Conservation (phyloP, 2,888 invertebrate genomes). For the Lasioglossum lativentre region DNA sequence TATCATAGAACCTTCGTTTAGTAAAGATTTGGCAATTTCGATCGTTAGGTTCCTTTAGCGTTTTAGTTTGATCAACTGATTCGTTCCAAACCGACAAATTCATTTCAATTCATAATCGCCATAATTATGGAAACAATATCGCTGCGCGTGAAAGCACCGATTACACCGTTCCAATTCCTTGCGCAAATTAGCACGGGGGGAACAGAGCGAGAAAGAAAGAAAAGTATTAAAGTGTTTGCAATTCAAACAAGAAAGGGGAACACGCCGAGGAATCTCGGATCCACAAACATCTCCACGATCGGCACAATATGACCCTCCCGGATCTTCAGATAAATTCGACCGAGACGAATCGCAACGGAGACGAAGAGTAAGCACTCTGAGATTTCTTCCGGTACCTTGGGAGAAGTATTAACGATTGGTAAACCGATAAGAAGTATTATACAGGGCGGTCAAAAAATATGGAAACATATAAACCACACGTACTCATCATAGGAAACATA, state of each 20-base stretch:
- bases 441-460: not conserved
- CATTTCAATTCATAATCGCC: not conserved
- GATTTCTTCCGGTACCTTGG: not conserved
- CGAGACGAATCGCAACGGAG: not conserved
- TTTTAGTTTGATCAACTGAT: not conserved
- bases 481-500: not conserved
- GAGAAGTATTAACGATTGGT: not conserved
- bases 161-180: not conserved
- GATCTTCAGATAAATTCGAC: not conserved
- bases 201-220: not conserved
- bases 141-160: not conserved
- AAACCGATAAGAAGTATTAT: not conserved
- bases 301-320: conserved; percentile 47
- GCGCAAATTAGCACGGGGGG: not conserved
- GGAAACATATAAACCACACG: not conserved
- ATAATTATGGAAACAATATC: not conserved
- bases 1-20: too few species aligned
- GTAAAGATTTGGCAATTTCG: too few species aligned
- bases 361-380: not conserved
- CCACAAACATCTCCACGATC: conserved; percentile 47
- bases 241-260: not conserved
- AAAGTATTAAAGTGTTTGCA: not conserved
- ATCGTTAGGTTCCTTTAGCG: not conserved
- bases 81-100: not conserved
- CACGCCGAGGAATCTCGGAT: conserved; percentile 3